Base-by-base conservation (phyloP, 2,113 vertebrate species). In the Eira barbara region DNA sequence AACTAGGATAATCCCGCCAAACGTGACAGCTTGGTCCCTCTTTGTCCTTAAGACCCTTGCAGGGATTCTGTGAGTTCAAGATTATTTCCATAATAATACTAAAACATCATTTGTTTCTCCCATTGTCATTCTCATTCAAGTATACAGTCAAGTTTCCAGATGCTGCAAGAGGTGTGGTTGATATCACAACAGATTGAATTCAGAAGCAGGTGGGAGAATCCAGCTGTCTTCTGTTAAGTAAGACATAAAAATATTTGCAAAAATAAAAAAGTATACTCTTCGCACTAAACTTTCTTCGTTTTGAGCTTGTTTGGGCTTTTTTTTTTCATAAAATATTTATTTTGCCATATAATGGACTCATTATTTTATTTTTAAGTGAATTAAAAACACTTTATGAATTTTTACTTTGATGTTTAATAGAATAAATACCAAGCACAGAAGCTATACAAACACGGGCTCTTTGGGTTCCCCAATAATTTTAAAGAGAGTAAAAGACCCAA, bases 331-430 rank as follows among this genome's bases (percentile, higher is more conserved):
- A 85, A 82, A 34, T 42, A 1, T 65, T 71, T 89, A 49, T 88
- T 78, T 65, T 82, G 36, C 45, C 4, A 14, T 36, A 4, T 83
- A 91, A 65, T 31, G 6, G 14, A 49, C 59, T 47, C 27, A 34
- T 80, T 81, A 49, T 69, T 86, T 91, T 65, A n/a, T 76, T 96
- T 85, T 89, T 49, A 69, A 95, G 57, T 78, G 23, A 89, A 59
- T 42, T 71, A 52, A 61, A 55, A 57, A 79, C 91, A 25, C 59
- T 89, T 83, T 23, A 29, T 79, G 65, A 31, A 55, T 61, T 89
- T 71, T 34, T 61, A 14, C 39, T 93, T 82, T 57, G 82, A 55
- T 61, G 89, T 61, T 7, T 78, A 89, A 52, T 29, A 36, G 34
- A 73, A 14, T 89, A 34, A 85, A 4, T 76, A 80, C 31, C 29